Evolutionary conservation across 64 coral and sea anemone genomes (phyloP), one percentile per base, ranked within the genome.

Genomic region (Pocillopora damicornis): DNA sequence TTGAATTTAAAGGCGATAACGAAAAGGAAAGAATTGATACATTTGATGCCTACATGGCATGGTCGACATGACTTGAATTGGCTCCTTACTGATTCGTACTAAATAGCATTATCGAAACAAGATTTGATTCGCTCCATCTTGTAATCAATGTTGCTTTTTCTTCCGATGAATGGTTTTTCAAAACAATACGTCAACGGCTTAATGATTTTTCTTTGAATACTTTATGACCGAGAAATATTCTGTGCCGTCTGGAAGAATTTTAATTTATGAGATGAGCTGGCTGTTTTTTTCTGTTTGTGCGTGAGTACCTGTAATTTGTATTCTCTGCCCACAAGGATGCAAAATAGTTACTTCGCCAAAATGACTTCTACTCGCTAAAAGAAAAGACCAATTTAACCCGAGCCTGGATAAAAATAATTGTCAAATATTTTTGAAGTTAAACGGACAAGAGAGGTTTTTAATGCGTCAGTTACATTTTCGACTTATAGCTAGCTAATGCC

Each of bases 1-100:
- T 9, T 0, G 11, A 1, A 71, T 23, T 11, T 71, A 71, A 11
- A 71, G n/a, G 22, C 67, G 20, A 10, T 11, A 71, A n/a, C 20
- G 67, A 71, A n/a, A 11, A 71, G 22, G 11, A 71, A 26, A 71
- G n/a, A 56, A 37, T 57, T 85, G 58, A 45, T 58, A 57, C 20
- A 1, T 12, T 11, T 15, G 13, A 23, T 18, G 4, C 3, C 23
- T 25, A 58, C 23, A 71, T 85, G 58, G 22, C 81, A 72, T 58
- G 65, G 81, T 58, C 65, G 69, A 42, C 65, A 25, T 71, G 17
- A 84, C 22, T 84, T 57, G 37, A 84, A 22, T 84, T 57, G 37
- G 18, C 63, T 45, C 56, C 63, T 84, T 58, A 10, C 38, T 22
- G 65, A 14, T 45, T 85, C 51, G 10, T 65, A 65, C 57, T 71